Conservation (phyloP, 2,888 invertebrate genomes). For the Hecatera dysodea region DNA sequence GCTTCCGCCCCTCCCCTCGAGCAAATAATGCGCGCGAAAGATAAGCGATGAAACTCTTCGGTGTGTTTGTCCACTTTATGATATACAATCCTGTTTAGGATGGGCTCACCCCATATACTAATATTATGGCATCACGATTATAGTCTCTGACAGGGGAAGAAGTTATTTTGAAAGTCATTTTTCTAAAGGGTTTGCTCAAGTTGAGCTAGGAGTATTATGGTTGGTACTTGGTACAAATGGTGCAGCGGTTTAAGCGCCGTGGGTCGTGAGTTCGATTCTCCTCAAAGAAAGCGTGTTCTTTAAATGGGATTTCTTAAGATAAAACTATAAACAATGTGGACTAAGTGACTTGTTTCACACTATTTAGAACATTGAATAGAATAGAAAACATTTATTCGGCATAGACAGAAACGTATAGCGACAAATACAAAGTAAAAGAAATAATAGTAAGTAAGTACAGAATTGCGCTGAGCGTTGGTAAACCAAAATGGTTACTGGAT, state of each 20-base stretch:
- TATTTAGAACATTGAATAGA: too few species aligned
- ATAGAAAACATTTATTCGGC: too few species aligned
- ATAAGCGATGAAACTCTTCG: conserved; percentile 54
- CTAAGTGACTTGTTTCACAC: too few species aligned
- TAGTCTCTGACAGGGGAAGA: background rate
- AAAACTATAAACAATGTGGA: too few species aligned
- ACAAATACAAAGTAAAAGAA: too few species aligned
- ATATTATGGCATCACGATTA: conserved; percentile 32
- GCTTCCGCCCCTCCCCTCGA: conserved; percentile 32
- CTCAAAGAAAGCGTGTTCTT: background rate
- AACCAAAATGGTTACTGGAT: too few species aligned
- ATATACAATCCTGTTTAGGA: conserved; percentile 44
- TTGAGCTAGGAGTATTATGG: background rate
- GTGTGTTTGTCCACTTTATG: conserved; percentile 54
- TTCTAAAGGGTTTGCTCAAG: background rate
- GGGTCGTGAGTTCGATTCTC: background rate
- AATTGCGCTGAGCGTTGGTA: too few species aligned
- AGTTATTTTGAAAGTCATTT: conserved; percentile 1
- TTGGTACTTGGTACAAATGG: background rate
- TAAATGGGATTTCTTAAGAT: background rate
- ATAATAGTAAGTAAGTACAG: too few species aligned
- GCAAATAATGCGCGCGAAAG: conserved; percentile 53
- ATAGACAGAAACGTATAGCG: too few species aligned
- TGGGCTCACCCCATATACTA: conserved; percentile 27
- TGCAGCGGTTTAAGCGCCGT: background rate